Evolutionary conservation across 35 echinoderm and acorn worm genomes (phyloP).

Genomic region (Stichopus chloronotus): DNA sequence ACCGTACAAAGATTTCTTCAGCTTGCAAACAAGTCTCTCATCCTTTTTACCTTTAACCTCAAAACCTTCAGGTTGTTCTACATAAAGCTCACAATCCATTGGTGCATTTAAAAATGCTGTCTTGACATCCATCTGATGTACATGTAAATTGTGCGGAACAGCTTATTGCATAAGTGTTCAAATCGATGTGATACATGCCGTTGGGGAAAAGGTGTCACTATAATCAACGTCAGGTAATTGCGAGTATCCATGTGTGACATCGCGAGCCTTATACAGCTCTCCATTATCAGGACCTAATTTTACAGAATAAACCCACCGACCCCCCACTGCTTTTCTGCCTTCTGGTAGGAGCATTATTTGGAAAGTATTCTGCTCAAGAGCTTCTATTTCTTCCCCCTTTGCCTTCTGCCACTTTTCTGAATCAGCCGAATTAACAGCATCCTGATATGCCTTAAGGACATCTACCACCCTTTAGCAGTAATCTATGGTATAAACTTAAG

Average conservation of each 20-base stretch:
- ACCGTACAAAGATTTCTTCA: slow-evolving; percentile 68
- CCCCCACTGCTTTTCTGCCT: slow-evolving; percentile 24
- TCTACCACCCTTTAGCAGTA: slow-evolving; percentile 42
- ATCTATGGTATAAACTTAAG: slow-evolving; percentile 31
- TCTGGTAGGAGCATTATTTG: slow-evolving; percentile 16
- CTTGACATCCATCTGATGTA: slow-evolving; percentile 79
- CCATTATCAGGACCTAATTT: slow-evolving; percentile 33
- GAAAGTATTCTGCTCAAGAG: slow-evolving; percentile 46
- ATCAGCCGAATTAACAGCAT: slow-evolving; percentile 32
- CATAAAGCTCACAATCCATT: slow-evolving; percentile 63
- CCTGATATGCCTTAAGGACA: slow-evolving; percentile 53
- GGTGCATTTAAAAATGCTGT: slow-evolving; percentile 63
- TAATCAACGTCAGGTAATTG: slow-evolving; percentile 53
- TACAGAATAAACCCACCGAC: slow-evolving; percentile 52
- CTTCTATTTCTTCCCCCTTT: slow-evolving; percentile 30
- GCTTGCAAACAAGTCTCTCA: slow-evolving; percentile 63
- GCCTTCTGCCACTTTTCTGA: slow-evolving; percentile 34
- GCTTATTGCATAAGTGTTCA: slow-evolving; percentile 55
- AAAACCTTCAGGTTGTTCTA: slow-evolving; percentile 63
- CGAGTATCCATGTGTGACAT: slow-evolving; percentile 38
- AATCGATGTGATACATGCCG: slow-evolving; percentile 41
- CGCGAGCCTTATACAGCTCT: slow-evolving; percentile 38
- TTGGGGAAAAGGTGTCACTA: slow-evolving; percentile 42
- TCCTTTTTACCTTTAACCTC: slow-evolving; percentile 25
- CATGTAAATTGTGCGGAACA: slow-evolving; percentile 52